Evolutionary conservation across 2,797 vertebrate genomes (phyloP).

Genomic region (Scomberomorus guttatus): DNA sequence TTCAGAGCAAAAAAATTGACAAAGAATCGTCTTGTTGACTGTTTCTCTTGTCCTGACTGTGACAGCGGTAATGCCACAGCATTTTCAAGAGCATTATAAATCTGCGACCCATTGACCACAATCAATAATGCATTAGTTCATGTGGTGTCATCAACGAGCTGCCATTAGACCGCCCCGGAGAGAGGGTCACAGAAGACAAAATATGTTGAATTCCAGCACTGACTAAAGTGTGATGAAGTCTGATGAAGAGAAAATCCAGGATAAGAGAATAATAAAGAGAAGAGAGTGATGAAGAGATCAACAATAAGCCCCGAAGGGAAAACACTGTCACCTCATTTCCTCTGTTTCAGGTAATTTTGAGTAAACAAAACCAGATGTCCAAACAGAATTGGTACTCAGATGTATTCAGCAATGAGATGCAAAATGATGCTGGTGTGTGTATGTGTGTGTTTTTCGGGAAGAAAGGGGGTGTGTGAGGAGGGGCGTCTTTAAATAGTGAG

Average conservation of each 20-base stretch:
- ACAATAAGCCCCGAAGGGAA: constrained; percentile 5
- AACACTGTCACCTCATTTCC: constrained; percentile 50
- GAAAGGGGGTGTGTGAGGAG: background rate
- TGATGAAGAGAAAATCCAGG: constrained; percentile 24
- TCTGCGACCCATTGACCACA: constrained; percentile 59
- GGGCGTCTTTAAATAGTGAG: constrained; percentile 6
- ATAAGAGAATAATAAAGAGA: constrained; percentile 28
- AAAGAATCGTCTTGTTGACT: constrained; percentile 51
- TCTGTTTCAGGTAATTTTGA: constrained; percentile 53
- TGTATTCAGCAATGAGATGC: constrained; percentile 40
- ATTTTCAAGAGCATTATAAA: constrained; percentile 69
- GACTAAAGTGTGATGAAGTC: constrained; percentile 52
- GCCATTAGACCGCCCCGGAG: constrained; percentile 33
- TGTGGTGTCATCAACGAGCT: constrained; percentile 25
- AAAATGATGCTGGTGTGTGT: constrained; percentile 12
- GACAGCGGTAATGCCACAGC: constrained; percentile 15
- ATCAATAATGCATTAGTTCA: constrained; percentile 70
- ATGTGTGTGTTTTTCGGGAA: background rate
- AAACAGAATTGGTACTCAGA: constrained; percentile 29
- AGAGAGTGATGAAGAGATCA: constrained; percentile 53
- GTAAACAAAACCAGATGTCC: constrained; percentile 72
- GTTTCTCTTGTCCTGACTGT: constrained; percentile 16
- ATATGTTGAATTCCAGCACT: constrained; percentile 51
- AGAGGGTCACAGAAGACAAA: constrained; percentile 37
- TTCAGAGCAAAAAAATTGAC: constrained; percentile 37